Percentiles rank a stretch among this genome's conserved stretches.
phyloP scores from a whole-genome alignment of 1,140 invertebrate species.

The Nylanderia fulva region DNA sequence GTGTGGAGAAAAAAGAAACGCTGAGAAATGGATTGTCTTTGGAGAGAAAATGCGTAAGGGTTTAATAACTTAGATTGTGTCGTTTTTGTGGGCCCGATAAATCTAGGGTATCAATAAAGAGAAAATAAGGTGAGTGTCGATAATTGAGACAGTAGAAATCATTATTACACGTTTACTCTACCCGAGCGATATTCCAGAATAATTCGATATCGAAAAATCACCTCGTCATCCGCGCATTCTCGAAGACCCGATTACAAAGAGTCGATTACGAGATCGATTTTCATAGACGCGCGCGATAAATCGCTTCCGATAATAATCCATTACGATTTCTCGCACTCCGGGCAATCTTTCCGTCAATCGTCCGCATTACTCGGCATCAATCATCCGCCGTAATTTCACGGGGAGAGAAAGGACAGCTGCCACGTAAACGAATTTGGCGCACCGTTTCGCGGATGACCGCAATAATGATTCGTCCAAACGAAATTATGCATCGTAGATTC shows the following conservation, averaged over 20 bases:
- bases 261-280: conserved; percentile 22
- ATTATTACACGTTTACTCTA: background rate
- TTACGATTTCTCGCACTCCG: conserved; percentile 50
- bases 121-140: background rate
- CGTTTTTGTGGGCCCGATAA: background rate
- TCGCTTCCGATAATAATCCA: conserved; percentile 51
- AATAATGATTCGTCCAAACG: conserved; percentile 78
- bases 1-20: no score
- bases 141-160: background rate
- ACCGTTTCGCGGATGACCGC: conserved; percentile 69
- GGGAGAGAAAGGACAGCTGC: conserved; percentile 67
- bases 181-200: conserved; percentile 2
- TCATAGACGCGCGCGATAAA: conserved; percentile 35
- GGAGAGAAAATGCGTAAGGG: background rate
- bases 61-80: background rate
- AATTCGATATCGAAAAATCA: conserved; percentile 39
- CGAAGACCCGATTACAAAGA: conserved; percentile 23
- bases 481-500: conserved; percentile 74
- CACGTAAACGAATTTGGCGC: conserved; percentile 67
- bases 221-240: background rate
- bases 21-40: background rate
- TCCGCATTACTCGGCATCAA: conserved; percentile 57
- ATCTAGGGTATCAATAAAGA: background rate
- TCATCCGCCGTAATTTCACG: conserved; percentile 67
- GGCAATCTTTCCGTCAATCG: conserved; percentile 53